Evolutionary conservation across 92 coral and sea anemone species (phyloP).

Genomic region (Phymanthus crucifer): DNA sequence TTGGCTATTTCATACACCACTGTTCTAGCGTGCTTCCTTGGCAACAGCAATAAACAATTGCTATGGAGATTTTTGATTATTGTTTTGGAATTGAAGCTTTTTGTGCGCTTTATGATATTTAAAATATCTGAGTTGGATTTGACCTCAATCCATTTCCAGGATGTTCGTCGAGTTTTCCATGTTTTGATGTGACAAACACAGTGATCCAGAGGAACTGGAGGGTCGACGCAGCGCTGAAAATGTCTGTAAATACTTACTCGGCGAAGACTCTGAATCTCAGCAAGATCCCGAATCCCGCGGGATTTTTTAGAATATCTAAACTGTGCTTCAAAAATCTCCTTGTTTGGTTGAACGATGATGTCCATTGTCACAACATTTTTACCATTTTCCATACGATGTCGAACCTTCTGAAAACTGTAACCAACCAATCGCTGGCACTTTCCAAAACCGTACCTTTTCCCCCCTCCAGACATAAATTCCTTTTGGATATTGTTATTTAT

Average conservation of each 20-base stretch:
- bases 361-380: constrained; percentile 81
- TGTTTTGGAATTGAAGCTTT: constrained; percentile 64
- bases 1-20: constrained; percentile 70
- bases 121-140: constrained; percentile 50
- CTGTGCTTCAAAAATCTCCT: constrained; percentile 81
- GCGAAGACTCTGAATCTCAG: constrained; percentile 50
- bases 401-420: constrained; percentile 69
- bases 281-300: constrained; percentile 25
- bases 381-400: constrained; percentile 59
- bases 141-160: constrained; percentile 54
- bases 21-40: constrained; percentile 69
- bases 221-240: constrained; percentile 67
- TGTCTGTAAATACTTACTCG: constrained; percentile 81
- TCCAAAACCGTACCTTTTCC: constrained; percentile 66
- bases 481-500: constrained; percentile 78
- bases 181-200: constrained; percentile 67
- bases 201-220: constrained; percentile 57
- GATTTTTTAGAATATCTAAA: constrained; percentile 50
- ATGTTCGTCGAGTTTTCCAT: constrained; percentile 20
- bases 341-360: constrained; percentile 67
- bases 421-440: constrained; percentile 80
- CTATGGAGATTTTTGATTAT: constrained; percentile 64
- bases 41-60: constrained; percentile 66
- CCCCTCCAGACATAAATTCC: constrained; percentile 25
- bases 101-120: constrained; percentile 43